Evolutionary conservation across 2,113 vertebrate genomes (phyloP), one percentile per base, ranked within the genome.

Genomic region (Urocynchramus pylzowi): DNA sequence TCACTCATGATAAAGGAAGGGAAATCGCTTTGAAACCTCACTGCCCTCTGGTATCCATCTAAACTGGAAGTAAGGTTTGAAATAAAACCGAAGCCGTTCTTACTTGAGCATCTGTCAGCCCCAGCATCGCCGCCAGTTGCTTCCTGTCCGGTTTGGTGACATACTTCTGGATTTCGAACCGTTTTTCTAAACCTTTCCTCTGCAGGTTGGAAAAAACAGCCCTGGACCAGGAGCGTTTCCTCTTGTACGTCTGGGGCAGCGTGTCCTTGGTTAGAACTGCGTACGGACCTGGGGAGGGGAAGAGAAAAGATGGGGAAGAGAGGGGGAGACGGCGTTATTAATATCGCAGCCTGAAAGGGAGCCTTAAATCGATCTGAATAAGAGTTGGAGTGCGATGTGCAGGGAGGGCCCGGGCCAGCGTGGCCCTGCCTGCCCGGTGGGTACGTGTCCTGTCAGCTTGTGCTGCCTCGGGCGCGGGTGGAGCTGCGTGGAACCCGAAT

Each of bases 111-210:
- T 99, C 99, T 2, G 99, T 99, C 69, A 99, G 98, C 18, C 99
- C 99, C 86, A 99, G 97, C 99, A 99, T 99, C 5, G 99, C 99
- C 0, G 99, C 99, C 95, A 99, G 98, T 95, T 99, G 99, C 87
- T 99, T 99, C 96, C 99, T 97, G 98, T 99, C 99, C 1, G 99
- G 99, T 93, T 99, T 99, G 96, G 99, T 99, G 97, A 99, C 99
- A 3, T 99, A 99, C 84, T 99, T 99, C 97, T 99, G 99, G 64
- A 99, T 99, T 97, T 99, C 99, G 54, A 99, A 99, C 39, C 99
- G 98, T 82, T 99, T 99, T 97, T 99, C 99, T 79, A 99, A 98
- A 26, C 99, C 99, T 96, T 99, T 99, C 65, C 99, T 98, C 97
- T 99, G 99, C 73, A 99, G 98, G 90, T 99, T 99, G 63, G 99